Percentiles rank a stretch among this genome's conserved stretches.
phyloP scores from a whole-genome alignment of 2,113 vertebrate genomes.

The Hyaena hyaena region DNA sequence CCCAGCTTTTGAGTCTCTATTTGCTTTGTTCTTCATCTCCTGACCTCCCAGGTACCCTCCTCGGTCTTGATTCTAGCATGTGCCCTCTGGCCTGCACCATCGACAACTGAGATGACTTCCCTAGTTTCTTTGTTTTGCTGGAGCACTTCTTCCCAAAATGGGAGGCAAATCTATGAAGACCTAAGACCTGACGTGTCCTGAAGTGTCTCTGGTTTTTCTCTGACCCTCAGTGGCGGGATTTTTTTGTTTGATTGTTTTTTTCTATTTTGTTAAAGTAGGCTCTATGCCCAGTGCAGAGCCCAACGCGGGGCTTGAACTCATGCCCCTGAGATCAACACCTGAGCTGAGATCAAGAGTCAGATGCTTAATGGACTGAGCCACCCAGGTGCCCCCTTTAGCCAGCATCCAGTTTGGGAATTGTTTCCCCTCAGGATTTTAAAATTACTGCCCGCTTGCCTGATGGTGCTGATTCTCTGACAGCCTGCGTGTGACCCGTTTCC shows the following conservation, averaged over 20 bases:
- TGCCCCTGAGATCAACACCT: too few relatives aligned
- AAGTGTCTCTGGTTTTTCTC: not conserved
- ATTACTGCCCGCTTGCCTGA: not conserved
- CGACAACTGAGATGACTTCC: not conserved
- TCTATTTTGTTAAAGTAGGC: too few relatives aligned
- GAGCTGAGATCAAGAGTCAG: too few relatives aligned
- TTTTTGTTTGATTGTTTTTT: too few relatives aligned
- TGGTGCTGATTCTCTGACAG: not conserved
- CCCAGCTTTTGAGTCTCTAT: not conserved
- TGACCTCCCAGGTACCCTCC: accelerated
- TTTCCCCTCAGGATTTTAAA: not conserved
- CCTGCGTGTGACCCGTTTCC: not conserved
- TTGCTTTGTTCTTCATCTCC: not conserved
- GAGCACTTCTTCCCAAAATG: not conserved
- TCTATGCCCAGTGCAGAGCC: too few relatives aligned
- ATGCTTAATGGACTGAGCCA: too few relatives aligned
- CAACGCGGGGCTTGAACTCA: too few relatives aligned
- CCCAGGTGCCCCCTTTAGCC: too few relatives aligned
- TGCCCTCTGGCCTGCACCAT: not conserved
- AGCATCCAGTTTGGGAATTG: accelerated
- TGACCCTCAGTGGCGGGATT: not conserved
- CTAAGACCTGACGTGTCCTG: not conserved
- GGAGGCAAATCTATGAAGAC: not conserved
- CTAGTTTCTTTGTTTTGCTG: not conserved
- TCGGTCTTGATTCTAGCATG: not conserved